Base-by-base conservation (phyloP, 2,797 vertebrate genomes). In the Vespertilio murinus region DNA sequence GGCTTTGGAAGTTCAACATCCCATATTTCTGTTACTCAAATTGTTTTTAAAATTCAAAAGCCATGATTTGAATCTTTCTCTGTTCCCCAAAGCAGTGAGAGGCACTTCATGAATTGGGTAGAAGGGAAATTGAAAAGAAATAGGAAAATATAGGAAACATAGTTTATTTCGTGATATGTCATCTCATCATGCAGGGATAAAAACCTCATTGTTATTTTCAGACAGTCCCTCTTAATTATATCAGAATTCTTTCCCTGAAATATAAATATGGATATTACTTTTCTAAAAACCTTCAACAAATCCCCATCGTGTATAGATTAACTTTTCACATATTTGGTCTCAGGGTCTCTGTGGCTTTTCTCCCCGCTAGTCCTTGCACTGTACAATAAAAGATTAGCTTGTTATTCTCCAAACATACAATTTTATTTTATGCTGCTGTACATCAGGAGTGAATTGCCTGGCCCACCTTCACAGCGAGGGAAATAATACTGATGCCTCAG, bases 31-130 rank as follows among this genome's bases (percentile, higher is more conserved):
- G 52, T 65, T 61, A 47, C 7, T 93, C 7, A 69, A 88, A 40
- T 88, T 81, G 16, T 78, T 91, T 90, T 73, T 70, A 88, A 90
- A 74, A 91, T 40, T 45, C 18, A 94, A 67, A 91, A 59, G 35
- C 20, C 8, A 49, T 83, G 12, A 81, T 78, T 94, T 49, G 77
- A 75, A 88, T 88, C 7, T 75, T 84, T 81, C n/a, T n/a, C 7
- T 33, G 3, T 86, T 54, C 30, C 2, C 35, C n/a, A 88, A 88
- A 33, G 38, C 11, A 77, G 30, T 67, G n/a, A 85, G 92, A 77
- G 14, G 17, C 8, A 71, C n/a, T 82, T 9, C 5, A 30, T 75
- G 30, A 74, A 85, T 28, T 86, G 42, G 20, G 40, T 30, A 67
- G 16, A 95, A 85, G 9, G 42, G 25, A 71, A 83, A 49, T 54